phyloP scores from a whole-genome alignment of 2,888 invertebrate species.

The Troides oblongomaculatus region DNA sequence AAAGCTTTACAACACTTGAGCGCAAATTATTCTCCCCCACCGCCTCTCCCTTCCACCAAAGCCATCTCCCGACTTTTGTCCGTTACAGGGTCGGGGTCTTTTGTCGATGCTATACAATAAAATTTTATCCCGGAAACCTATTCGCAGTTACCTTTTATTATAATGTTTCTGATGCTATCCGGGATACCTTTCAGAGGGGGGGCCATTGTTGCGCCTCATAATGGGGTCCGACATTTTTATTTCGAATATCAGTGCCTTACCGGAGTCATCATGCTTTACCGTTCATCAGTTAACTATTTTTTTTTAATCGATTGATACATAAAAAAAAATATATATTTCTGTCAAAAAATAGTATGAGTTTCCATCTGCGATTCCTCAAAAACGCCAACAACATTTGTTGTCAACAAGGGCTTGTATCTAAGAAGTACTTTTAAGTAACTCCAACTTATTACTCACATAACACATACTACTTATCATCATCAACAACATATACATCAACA shows the following conservation, averaged over 20 bases:
- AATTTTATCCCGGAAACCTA: conserved; percentile 76
- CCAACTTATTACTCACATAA: no score
- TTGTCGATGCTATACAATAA: conserved; percentile 74
- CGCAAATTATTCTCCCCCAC: conserved; percentile 34
- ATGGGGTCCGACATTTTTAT: conserved; percentile 71
- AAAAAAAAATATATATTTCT: no score
- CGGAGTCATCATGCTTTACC: conserved; percentile 38
- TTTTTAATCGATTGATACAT: no score
- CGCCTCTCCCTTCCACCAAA: conserved; percentile 1
- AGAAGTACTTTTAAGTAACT: no score
- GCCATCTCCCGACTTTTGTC: conserved; percentile 40
- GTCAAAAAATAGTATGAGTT: no score
- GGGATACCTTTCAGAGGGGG: conserved; percentile 64
- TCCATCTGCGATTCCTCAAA: no score
- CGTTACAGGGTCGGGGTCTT: conserved; percentile 44
- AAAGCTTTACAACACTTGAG: conserved; percentile 30
- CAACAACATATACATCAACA: no score
- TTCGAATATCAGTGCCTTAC: conserved; percentile 61
- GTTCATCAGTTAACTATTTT: not conserved
- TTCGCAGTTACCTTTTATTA: conserved; percentile 78
- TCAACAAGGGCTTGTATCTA: no score
- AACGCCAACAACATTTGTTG: no score
- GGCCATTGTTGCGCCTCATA: conserved; percentile 65
- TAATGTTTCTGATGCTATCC: conserved; percentile 73
- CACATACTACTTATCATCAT: no score